phyloP scores from a whole-genome alignment of 2,113 vertebrate species.

The Ammospiza caudacuta region DNA sequence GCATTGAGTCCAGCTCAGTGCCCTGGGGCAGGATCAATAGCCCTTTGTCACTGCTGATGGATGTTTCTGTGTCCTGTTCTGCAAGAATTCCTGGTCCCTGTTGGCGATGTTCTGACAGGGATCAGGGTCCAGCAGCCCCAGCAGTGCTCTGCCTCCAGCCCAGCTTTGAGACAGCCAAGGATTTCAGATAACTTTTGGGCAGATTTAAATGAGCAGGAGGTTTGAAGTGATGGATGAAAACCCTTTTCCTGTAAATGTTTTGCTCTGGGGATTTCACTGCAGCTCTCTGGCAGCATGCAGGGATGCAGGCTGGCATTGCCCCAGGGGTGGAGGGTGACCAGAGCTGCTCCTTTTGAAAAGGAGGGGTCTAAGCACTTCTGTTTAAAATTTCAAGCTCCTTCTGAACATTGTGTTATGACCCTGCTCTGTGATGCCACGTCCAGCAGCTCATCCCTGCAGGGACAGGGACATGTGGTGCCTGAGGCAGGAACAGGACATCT shows the following conservation, averaged over 20 bases:
- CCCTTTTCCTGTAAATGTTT: not conserved
- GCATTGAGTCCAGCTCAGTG: not conserved
- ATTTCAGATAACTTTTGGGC: not conserved
- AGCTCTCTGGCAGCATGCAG: not conserved
- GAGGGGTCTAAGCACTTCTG: not conserved
- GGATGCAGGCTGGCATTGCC: not conserved
- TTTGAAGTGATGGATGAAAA: constrained; percentile 4
- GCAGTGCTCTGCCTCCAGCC: not conserved
- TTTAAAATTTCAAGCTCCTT: not conserved
- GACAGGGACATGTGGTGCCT: not conserved
- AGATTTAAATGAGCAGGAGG: not conserved
- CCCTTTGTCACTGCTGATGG: not conserved
- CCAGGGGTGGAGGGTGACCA: not conserved
- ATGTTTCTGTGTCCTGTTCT: constrained; percentile 2
- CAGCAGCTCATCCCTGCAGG: not conserved
- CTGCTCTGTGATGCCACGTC: accelerated
- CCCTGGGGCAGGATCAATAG: not conserved
- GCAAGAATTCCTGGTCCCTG: accelerated
- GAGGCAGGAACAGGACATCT: accelerated
- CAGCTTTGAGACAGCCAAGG: not conserved
- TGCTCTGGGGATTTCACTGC: not conserved
- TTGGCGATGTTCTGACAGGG: accelerated
- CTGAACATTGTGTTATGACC: accelerated
- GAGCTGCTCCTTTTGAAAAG: not conserved
- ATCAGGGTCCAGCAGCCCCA: not conserved